Conservation (phyloP, 1,140 invertebrate genomes). For the Andrena cerasifolii region DNA sequence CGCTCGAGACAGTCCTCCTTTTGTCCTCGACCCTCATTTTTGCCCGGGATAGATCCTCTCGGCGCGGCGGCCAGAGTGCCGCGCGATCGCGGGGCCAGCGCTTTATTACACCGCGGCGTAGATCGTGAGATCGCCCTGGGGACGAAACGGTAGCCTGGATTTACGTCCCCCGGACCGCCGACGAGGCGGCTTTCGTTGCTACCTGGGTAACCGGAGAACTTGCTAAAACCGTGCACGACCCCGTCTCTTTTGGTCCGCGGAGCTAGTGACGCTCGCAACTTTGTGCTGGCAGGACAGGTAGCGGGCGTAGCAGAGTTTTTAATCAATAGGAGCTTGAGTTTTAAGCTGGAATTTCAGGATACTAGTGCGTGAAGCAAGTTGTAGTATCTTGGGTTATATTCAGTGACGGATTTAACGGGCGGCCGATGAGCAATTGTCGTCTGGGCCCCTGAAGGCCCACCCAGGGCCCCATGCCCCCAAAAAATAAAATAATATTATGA, state of each 20-base stretch:
- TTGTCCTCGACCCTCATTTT: constrained; percentile 65
- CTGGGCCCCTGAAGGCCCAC: too few species aligned
- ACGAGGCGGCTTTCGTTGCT: constrained; percentile 33
- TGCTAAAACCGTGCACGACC: constrained; percentile 16
- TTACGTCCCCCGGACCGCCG: constrained; percentile 39
- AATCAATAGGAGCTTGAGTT: too few species aligned
- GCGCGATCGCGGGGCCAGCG: constrained; percentile 12
- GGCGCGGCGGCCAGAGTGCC: not conserved
- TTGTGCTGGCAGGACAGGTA: not conserved
- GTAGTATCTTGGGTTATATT: too few species aligned
- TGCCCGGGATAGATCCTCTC: not conserved
- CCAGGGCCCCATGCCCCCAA: too few species aligned
- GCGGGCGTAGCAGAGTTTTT: too few species aligned
- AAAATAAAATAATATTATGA: too few species aligned
- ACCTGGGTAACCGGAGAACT: constrained; percentile 61
- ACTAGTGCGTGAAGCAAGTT: too few species aligned
- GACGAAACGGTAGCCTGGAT: constrained; percentile 58
- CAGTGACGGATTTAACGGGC: too few species aligned
- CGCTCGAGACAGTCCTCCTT: constrained; percentile 38
- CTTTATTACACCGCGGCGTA: constrained; percentile 50
- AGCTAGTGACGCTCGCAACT: not conserved
- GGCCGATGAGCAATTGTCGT: too few species aligned
- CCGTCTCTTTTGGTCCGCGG: not conserved
- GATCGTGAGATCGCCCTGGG: constrained; percentile 42
- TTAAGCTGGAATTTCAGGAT: too few species aligned